phyloP scores from a whole-genome alignment of 2,888 invertebrate species.

The Apamea crenata region DNA sequence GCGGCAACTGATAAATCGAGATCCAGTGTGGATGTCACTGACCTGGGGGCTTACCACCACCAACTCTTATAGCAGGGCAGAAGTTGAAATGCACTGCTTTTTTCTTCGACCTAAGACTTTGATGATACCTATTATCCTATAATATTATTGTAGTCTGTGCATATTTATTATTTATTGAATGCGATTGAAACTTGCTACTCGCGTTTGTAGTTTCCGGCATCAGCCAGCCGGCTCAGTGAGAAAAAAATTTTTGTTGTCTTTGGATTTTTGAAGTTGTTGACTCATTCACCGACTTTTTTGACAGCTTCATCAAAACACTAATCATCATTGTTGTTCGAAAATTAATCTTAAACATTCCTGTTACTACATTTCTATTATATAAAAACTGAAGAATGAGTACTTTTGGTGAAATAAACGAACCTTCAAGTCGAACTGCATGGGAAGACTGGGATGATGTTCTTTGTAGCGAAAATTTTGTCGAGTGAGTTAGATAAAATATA shows the following conservation, averaged over 20 bases:
- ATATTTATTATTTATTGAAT: too few relatives aligned
- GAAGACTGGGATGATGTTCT: constrained; percentile 87
- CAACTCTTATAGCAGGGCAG: too few relatives aligned
- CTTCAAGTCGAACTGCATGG: constrained; percentile 82
- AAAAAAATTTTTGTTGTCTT: background rate
- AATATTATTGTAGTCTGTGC: too few relatives aligned
- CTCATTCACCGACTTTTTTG: constrained; percentile 9
- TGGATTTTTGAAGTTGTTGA: background rate
- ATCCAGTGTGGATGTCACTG: too few relatives aligned
- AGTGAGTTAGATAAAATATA: constrained; percentile 67
- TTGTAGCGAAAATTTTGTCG: constrained; percentile 61
- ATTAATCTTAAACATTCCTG: background rate
- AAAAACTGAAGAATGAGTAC: constrained; percentile 72
- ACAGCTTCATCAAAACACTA: constrained; percentile 35
- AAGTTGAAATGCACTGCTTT: too few relatives aligned
- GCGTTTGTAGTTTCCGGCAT: too few relatives aligned
- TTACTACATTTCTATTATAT: background rate
- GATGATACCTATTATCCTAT: too few relatives aligned
- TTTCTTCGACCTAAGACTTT: too few relatives aligned
- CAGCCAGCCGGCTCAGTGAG: too few relatives aligned
- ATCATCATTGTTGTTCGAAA: constrained; percentile 40
- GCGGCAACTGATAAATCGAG: too few relatives aligned
- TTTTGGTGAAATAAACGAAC: constrained; percentile 87
- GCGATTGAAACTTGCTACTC: too few relatives aligned
- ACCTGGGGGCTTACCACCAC: too few relatives aligned